Base-by-base conservation (phyloP, 1,140 invertebrate species). In the Macrotrachela quadricornifera region DNA sequence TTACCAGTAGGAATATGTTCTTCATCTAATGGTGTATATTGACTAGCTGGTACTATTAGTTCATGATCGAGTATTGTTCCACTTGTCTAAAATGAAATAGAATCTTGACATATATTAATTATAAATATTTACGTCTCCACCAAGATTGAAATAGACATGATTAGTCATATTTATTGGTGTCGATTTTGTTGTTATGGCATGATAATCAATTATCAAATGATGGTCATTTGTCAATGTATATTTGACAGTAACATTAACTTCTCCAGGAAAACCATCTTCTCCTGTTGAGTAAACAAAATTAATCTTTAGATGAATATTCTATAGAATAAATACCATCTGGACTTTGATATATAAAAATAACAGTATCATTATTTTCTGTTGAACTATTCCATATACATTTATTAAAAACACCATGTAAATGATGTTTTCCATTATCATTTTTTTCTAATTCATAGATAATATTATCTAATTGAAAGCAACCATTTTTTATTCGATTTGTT, bases 111-210 rank as follows among this genome's bases (percentile, higher is more conserved):
- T n/a, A n/a, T n/a, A n/a, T n/a, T n/a, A 30, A 30, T 4, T 30
- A 8, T 30, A 30, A 30, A 30, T 30, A 30, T 8, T 4, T 30
- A 30, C 74, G 65, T 88, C 81, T 6, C 86, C 86, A 53, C 79
- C 83, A 38, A 95, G 69, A 70, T 95, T 95, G 64, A 92, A 92
- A 65, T 91, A 94, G 6, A 81, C 76, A 65, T 95, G 88, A 67
- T 90, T 91, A 0, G 85, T 85, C 42, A 94, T 68, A 67, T 88
- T 92, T 0, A 95, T 75, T 1, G 82, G 78, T 0, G 85, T 90
- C 9, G 79, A 72, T 63, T 81, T 81, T 0, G 76, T 80, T 1
- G 79, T 77, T 9, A 73, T 76, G 0, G 83, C 81, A 53, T 73
- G 72, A 67, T 83, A 85, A 16, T 77, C 67, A 6, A 92, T 75